Percentiles rank a stretch among this genome's conserved stretches.
These are phyloP conservation scores for Saccostrea echinata DNA, from an alignment of 1,140 invertebrate species.

Conservation along the genomic window DNA sequence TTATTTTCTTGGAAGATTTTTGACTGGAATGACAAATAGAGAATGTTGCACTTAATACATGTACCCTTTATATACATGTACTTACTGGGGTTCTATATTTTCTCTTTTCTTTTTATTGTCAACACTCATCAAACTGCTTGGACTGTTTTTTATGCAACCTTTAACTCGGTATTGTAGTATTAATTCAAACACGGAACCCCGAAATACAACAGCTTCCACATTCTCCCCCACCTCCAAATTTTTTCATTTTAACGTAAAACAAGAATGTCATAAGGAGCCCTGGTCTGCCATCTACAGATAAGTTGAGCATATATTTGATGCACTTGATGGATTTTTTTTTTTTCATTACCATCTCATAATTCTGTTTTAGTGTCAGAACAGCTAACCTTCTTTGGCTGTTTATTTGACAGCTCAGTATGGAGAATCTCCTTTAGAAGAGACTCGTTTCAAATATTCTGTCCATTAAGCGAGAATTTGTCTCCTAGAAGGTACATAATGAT, in stretches of 20 bases:
- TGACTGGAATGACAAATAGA: no score
- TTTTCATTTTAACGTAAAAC: neutral
- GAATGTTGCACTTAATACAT: no score
- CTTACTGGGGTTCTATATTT: no score
- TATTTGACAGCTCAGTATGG: neutral
- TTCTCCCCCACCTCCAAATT: neutral
- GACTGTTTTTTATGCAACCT: no score
- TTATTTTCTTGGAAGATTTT: no score
- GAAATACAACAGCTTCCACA: neutral
- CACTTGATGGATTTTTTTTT: neutral
- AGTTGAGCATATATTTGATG: neutral
- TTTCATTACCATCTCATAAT: neutral
- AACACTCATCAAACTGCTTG: no score
- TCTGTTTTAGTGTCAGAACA: neutral
- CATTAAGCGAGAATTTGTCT: constrained; percentile 13
- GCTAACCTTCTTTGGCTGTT: neutral
- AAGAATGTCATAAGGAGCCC: neutral
- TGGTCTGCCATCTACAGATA: neutral
- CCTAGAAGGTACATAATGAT: neutral
- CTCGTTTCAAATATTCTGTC: neutral
- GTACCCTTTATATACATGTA: no score
- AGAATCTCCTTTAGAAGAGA: neutral
- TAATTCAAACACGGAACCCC: no score
- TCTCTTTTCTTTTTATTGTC: no score
- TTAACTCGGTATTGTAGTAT: no score